Evolutionary conservation across 2,113 vertebrate species (phyloP).

Genomic region (Oncorhynchus kisutch): DNA sequence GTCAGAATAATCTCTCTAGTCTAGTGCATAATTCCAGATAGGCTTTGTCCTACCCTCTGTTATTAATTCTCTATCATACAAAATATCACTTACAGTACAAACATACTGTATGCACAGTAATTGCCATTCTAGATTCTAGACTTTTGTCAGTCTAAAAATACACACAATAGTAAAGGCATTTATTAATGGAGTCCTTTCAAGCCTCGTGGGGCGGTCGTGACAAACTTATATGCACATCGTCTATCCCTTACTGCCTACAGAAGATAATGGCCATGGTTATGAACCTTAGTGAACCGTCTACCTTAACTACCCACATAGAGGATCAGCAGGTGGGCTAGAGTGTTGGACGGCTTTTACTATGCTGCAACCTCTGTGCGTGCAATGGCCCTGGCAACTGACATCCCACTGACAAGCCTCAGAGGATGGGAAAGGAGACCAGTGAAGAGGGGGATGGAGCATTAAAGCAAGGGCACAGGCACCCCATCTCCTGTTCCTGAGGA

Average conservation of each 20-base stretch:
- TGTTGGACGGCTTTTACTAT: neutral
- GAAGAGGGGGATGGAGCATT: slow-evolving; percentile 30
- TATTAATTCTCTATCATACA: no score
- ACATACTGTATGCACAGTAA: neutral
- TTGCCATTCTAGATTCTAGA: neutral
- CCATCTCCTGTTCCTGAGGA: slow-evolving; percentile 34
- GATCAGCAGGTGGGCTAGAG: slow-evolving; percentile 1
- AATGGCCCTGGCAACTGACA: slow-evolving; percentile 21
- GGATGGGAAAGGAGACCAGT: neutral
- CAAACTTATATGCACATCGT: neutral
- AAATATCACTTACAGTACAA: no score
- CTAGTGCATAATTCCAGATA: no score
- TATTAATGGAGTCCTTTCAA: neutral
- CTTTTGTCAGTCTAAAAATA: neutral
- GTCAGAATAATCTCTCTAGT: neutral
- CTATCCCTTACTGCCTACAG: slow-evolving; percentile 15
- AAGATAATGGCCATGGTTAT: neutral
- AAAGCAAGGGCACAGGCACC: slow-evolving; percentile 42
- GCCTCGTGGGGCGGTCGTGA: neutral
- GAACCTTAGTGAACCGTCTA: neutral
- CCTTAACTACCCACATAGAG: neutral
- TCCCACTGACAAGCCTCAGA: slow-evolving; percentile 31
- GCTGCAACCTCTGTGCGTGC: slow-evolving; percentile 44
- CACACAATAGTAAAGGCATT: neutral
- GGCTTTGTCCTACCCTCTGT: no score